Base-by-base conservation (phyloP, 2,113 vertebrate species). In the Mellivora capensis region DNA sequence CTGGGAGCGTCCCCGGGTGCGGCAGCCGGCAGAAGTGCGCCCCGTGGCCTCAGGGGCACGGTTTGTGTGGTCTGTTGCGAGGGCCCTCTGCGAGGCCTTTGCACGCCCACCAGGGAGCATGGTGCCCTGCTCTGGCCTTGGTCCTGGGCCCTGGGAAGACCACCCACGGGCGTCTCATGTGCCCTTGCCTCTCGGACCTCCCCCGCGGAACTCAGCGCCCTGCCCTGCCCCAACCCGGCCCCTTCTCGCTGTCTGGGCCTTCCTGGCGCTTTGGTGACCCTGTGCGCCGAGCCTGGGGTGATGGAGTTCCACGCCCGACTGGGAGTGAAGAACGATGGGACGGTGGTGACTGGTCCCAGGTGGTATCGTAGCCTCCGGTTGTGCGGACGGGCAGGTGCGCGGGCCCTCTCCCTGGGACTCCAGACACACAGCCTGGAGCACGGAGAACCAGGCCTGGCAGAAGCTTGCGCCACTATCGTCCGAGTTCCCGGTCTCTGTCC, bases 381-480 rank as follows among this genome's bases (percentile, higher is more conserved):
- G 57, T 27, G 31, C 29, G 4, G 64, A 27, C 15, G 3, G 67
- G 31, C 34, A 9, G 80, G 13, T n/a, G 82, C 23, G 8, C 0
- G 1, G 42, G 3, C 25, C 11, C 25, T 17, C 11, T 49, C 42
- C 72, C 29, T 29, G 37, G 37, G 39, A 17, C 31, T 12, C 64
- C 64, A n/a, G 34, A 69, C 2, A 13, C 17, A 20, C 17, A 20
- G 4, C 64, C 34, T 20, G 17, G 64, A n/a, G 64, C 0, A 17
- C 34, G 9, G 64, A 37, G 57, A 59, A 21, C 42, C 0, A 1
- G 44, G 59, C 52, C 10, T 14, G 29, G 64, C 61, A 20, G 34
- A n/a, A n/a, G 44, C n/a, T 52, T 0, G 4, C 4, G 21, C 23
- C 18, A 8, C 21, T 3, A 4, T 8, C 0, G 3, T 12, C 29